Evolutionary conservation across 1,140 invertebrate genomes (phyloP).

Genomic region (Sitobion miscanthi): DNA sequence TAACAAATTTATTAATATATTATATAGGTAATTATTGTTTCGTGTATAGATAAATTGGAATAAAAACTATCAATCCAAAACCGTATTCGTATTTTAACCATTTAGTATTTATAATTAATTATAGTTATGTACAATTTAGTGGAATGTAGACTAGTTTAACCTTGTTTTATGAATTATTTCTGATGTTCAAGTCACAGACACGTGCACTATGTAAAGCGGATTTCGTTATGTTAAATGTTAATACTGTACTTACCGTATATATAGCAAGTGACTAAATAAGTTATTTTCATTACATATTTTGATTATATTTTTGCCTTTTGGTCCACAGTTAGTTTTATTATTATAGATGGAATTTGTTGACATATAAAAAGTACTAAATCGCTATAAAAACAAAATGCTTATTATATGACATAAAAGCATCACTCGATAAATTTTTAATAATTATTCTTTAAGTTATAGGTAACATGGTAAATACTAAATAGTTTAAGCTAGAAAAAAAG

Average conservation of each 20-base stretch:
- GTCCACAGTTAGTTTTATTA: neutral
- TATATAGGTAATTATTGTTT: slow-evolving; percentile 23
- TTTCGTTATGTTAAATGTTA: neutral
- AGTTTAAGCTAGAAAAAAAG: neutral
- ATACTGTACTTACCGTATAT: neutral
- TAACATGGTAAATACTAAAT: neutral
- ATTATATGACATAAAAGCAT: neutral
- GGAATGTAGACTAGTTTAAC: neutral
- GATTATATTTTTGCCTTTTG: neutral
- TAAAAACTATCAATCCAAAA: slow-evolving; percentile 41
- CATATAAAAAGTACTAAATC: neutral
- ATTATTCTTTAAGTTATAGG: neutral
- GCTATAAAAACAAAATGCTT: neutral
- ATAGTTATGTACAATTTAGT: neutral
- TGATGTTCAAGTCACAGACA: neutral
- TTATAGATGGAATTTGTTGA: neutral
- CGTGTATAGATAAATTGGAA: slow-evolving; percentile 45
- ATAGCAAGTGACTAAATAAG: neutral
- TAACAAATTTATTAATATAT: slow-evolving; percentile 38
- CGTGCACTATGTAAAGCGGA: neutral
- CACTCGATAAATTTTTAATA: neutral
- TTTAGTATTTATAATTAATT: neutral
- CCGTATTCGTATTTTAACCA: neutral
- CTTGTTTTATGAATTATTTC: neutral
- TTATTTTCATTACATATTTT: neutral